Conservation (phyloP, 2,888 invertebrate genomes). For the Polymixis flavicincta region DNA sequence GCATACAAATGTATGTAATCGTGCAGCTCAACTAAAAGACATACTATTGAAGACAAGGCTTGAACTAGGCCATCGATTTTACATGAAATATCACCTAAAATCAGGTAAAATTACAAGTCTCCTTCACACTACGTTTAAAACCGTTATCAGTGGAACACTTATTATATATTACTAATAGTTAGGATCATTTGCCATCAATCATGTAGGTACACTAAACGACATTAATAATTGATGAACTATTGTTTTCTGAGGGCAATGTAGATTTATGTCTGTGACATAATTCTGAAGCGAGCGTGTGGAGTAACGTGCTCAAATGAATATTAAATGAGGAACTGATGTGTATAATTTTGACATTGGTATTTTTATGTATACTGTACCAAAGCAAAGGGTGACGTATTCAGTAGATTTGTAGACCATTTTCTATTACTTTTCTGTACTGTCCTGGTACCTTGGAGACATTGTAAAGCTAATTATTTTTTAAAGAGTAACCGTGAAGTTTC, state of each 20-base stretch:
- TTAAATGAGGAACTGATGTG: slow-evolving; percentile 19
- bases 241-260: slow-evolving; percentile 39
- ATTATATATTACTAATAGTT: slow-evolving; percentile 20
- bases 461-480: no score
- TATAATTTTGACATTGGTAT: slow-evolving; percentile 19
- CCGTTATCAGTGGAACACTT: neutral
- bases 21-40: no score
- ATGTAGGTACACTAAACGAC: slow-evolving; percentile 1
- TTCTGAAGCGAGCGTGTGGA: neutral
- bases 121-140: neutral
- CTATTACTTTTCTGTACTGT: no score
- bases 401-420: no score
- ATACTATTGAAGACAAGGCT: no score
- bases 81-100: no score
- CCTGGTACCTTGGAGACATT: no score
- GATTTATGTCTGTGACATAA: slow-evolving; percentile 35
- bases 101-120: neutral
- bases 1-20: no score
- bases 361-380: neutral
- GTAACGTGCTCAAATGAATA: slow-evolving; percentile 31
- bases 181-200: slow-evolving; percentile 36
- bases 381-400: no score
- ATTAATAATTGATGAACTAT: slow-evolving; percentile 48
- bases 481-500: no score
- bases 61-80: no score